Percentiles rank a stretch among this genome's conserved stretches.
Evolutionary conservation across 2,113 vertebrate genomes (phyloP).

Genomic region (Platanista minor): DNA sequence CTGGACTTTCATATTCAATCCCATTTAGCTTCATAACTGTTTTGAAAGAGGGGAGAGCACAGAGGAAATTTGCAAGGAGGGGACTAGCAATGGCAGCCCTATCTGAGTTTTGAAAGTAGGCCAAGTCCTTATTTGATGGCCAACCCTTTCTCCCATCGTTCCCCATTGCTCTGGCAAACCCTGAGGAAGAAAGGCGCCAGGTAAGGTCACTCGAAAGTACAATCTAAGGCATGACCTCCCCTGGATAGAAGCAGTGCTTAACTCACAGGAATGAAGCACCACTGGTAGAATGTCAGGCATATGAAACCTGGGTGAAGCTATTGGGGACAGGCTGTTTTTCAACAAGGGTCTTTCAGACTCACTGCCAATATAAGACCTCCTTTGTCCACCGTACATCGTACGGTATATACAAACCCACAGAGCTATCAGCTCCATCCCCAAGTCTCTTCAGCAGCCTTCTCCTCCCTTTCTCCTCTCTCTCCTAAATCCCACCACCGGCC

Average conservation of each 20-base stretch:
- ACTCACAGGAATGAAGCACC: background rate
- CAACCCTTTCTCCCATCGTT: background rate
- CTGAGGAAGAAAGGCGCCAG: background rate
- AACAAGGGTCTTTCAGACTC: background rate
- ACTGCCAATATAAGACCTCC: background rate
- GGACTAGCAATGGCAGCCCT: background rate
- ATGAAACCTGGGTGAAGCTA: background rate
- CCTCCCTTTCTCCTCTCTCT: background rate
- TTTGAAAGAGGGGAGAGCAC: constrained; percentile 7
- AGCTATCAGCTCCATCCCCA: background rate
- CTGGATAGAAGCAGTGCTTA: background rate
- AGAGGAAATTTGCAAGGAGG: background rate
- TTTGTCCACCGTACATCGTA: background rate
- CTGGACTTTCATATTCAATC: background rate
- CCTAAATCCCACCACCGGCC: background rate
- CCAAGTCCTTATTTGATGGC: background rate
- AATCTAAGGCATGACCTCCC: background rate
- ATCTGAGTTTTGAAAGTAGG: background rate
- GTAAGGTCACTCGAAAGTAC: background rate
- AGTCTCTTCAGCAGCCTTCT: background rate
- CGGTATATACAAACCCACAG: background rate
- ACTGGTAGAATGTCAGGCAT: background rate
- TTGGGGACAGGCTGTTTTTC: background rate
- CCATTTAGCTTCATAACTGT: background rate
- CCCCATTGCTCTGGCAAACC: background rate